phyloP scores from a whole-genome alignment of 2,888 invertebrate genomes.

The Eretmocerus hayati region DNA sequence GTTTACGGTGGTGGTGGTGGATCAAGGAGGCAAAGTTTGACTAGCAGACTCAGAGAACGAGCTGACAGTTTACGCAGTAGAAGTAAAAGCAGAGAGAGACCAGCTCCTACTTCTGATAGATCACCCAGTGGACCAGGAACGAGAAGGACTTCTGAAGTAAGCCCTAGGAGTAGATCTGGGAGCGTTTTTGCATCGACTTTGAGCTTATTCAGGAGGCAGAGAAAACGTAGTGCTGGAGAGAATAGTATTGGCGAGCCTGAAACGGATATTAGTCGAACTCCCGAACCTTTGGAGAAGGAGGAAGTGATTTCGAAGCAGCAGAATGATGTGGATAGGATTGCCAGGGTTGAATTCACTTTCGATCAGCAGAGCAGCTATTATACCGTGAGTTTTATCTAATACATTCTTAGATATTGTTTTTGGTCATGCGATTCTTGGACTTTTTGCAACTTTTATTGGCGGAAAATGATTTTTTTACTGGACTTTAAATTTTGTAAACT shows the following conservation, averaged over 20 bases:
- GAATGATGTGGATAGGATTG: conserved; percentile 16
- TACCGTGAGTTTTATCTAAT: too few relatives aligned
- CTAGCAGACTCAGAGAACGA: conserved; percentile 43
- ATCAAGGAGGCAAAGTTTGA: conserved; percentile 39
- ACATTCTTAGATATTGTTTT: too few relatives aligned
- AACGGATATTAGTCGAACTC: conserved; percentile 6
- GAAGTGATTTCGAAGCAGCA: too few relatives aligned
- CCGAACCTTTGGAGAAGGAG: too few relatives aligned
- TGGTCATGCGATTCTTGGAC: too few relatives aligned
- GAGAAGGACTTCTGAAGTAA: conserved; percentile 4
- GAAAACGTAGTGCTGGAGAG: conserved; percentile 35
- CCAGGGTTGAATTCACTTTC: conserved; percentile 36
- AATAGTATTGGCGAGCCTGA: conserved; percentile 16
- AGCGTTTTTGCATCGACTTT: conserved; percentile 44
- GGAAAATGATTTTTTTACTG: too few relatives aligned
- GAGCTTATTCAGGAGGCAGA: conserved; percentile 42
- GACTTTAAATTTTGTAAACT: too few relatives aligned
- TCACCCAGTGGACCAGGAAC: conserved; percentile 6
- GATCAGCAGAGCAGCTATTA: too few relatives aligned
- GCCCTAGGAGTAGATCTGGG: neutral
- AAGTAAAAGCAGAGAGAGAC: conserved; percentile 43
- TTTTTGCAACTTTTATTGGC: too few relatives aligned
- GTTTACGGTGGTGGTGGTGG: conserved; percentile 32
- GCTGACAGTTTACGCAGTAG: conserved; percentile 44
- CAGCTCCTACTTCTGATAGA: conserved; percentile 20